Percentiles rank a stretch among this genome's conserved stretches.
Evolutionary conservation across 2,888 invertebrate species (phyloP).

Genomic region (Rotaria socialis): DNA sequence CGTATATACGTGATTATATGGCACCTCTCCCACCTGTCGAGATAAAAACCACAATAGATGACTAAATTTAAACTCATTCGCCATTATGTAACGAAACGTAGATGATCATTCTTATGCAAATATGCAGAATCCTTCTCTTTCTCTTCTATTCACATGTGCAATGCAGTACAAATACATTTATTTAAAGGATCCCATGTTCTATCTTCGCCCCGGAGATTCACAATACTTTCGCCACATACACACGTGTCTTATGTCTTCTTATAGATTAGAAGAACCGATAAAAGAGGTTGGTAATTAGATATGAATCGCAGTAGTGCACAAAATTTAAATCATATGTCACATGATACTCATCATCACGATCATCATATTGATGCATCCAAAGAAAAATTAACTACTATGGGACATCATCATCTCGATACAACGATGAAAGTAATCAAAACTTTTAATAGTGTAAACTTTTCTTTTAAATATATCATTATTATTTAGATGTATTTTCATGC

Average conservation of each 20-base stretch:
- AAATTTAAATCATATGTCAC: neutral
- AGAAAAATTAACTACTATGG: neutral
- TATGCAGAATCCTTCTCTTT: neutral
- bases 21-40: too few species aligned
- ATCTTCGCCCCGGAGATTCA: neutral
- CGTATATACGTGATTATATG: too few species aligned
- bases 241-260: neutral
- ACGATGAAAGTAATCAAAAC: neutral
- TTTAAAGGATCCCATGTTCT: neutral
- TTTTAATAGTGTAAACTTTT: neutral
- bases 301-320: neutral
- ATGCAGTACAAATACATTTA: neutral
- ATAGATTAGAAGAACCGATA: neutral
- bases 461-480: neutral
- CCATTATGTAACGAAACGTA: neutral
- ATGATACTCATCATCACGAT: neutral
- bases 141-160: neutral
- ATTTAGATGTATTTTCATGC: neutral
- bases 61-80: neutral
- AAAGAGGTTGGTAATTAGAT: neutral
- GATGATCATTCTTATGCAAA: neutral
- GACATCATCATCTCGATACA: neutral
- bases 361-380: neutral
- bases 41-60: neutral
- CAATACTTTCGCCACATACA: neutral